These are phyloP conservation scores for Dicyrtomina minuta DNA, from an alignment of 2,888 invertebrate species.

Conservation along the genomic window DNA sequence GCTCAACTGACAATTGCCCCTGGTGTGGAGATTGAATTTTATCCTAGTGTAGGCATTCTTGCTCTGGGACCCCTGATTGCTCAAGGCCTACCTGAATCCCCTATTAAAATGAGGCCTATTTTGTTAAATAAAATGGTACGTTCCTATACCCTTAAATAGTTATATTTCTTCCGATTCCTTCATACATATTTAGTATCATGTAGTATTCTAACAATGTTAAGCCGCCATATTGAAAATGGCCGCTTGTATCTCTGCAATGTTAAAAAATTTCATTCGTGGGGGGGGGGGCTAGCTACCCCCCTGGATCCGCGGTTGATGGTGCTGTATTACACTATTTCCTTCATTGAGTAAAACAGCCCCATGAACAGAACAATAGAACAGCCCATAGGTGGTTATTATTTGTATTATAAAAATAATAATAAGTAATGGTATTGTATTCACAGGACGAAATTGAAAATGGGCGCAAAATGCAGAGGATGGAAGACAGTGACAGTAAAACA, in stretches of 20 bases:
- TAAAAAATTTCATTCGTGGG: too few relatives aligned
- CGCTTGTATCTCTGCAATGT: too few relatives aligned
- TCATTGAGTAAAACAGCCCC: too few relatives aligned
- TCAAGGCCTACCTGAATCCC: slow-evolving; percentile 71
- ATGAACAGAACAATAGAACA: too few relatives aligned
- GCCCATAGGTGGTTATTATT: too few relatives aligned
- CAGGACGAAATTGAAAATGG: slow-evolving; percentile 34
- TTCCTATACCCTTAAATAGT: too few relatives aligned
- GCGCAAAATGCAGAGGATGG: slow-evolving; percentile 33
- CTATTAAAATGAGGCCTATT: slow-evolving; percentile 74
- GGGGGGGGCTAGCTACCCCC: too few relatives aligned
- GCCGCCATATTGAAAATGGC: too few relatives aligned
- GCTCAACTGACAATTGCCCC: slow-evolving; percentile 81
- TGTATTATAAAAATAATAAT: too few relatives aligned
- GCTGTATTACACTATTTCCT: too few relatives aligned
- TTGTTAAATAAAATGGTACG: slow-evolving; percentile 46
- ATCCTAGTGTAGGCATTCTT: slow-evolving; percentile 91
- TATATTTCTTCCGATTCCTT: neutral
- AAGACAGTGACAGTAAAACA: slow-evolving; percentile 35
- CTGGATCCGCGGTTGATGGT: too few relatives aligned
- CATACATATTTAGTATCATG: neutral
- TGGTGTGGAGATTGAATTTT: slow-evolving; percentile 89
- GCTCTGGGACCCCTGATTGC: slow-evolving; percentile 89
- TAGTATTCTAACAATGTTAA: neutral
- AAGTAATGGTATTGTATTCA: slow-evolving; percentile 3